These are phyloP conservation scores for Formica exsecta DNA, from an alignment of 1,140 invertebrate genomes.

Conservation along the genomic window DNA sequence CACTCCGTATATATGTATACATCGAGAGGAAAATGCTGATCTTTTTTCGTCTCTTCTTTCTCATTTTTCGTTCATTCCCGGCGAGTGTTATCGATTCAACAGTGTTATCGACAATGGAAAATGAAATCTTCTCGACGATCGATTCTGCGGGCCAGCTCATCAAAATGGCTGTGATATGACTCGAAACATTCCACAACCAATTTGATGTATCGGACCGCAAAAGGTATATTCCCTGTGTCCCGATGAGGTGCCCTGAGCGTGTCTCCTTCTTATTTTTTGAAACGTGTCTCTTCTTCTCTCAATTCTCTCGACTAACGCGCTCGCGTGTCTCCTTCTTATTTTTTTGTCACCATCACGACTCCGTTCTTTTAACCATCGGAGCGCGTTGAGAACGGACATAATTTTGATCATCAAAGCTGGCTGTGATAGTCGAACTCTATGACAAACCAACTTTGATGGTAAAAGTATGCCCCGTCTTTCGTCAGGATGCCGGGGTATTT, in stretches of 20 bases:
- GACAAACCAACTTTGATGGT: constrained; percentile 93
- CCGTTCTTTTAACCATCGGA: background rate
- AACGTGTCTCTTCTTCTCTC: background rate
- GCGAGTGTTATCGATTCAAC: background rate
- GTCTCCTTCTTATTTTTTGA: too few species aligned
- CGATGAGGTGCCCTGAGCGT: background rate
- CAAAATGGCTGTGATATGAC: constrained; percentile 94
- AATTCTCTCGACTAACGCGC: background rate
- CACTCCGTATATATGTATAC: too few species aligned
- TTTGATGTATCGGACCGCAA: constrained; percentile 89
- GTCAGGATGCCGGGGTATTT: background rate
- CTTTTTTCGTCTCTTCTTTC: background rate
- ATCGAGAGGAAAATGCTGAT: background rate
- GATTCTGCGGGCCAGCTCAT: constrained; percentile 88
- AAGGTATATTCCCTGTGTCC: constrained; percentile 69
- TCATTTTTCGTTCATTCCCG: background rate
- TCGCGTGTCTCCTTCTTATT: background rate
- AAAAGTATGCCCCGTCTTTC: constrained; percentile 84
- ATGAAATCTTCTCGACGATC: constrained; percentile 74
- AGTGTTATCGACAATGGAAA: background rate
- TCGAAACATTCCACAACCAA: constrained; percentile 90
- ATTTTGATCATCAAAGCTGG: constrained; percentile 94
- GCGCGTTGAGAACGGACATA: constrained; percentile 82
- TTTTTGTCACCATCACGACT: background rate
- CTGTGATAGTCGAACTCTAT: constrained; percentile 92